phyloP scores from a whole-genome alignment of 2,888 invertebrate genomes.

The Cerceris rybyensis region DNA sequence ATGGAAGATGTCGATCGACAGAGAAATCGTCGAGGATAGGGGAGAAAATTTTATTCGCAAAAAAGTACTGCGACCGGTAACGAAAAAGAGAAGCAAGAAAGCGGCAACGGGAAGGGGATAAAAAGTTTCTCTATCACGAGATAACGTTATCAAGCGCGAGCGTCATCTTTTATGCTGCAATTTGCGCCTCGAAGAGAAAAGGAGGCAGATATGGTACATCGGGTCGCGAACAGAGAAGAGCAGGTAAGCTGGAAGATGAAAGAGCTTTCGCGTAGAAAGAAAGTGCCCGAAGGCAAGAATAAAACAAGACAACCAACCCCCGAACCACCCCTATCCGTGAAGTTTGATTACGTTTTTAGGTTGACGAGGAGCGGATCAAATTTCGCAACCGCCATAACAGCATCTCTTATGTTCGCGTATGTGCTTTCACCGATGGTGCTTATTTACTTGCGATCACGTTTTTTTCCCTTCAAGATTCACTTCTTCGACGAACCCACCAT shows the following conservation, averaged over 20 bases:
- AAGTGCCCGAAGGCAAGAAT: slow-evolving; percentile 58
- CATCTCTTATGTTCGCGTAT: slow-evolving; percentile 33
- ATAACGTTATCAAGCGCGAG: slow-evolving; percentile 69
- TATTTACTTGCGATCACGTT: slow-evolving; percentile 30
- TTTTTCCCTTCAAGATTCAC: not conserved
- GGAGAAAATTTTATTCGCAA: slow-evolving; percentile 57
- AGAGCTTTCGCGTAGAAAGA: slow-evolving; percentile 62
- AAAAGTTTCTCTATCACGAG: slow-evolving; percentile 69
- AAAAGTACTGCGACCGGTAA: slow-evolving; percentile 35
- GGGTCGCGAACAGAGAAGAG: slow-evolving; percentile 32
- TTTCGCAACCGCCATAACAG: slow-evolving; percentile 62
- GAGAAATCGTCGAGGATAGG: slow-evolving; percentile 18
- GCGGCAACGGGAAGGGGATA: slow-evolving; percentile 35
- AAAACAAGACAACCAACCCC: slow-evolving; percentile 33
- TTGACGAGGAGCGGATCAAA: slow-evolving; percentile 69
- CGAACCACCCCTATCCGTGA: slow-evolving; percentile 57
- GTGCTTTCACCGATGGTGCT: slow-evolving; percentile 23
- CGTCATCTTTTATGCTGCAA: slow-evolving; percentile 71
- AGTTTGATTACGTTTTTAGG: slow-evolving; percentile 73
- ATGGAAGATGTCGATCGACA: not conserved
- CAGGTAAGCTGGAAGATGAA: slow-evolving; percentile 62
- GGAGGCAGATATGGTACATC: slow-evolving; percentile 20
- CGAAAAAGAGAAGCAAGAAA: slow-evolving; percentile 27
- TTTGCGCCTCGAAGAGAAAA: slow-evolving; percentile 62
- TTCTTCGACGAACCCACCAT: not conserved